Percentiles rank a stretch among this genome's conserved stretches.
Evolutionary conservation across 2,888 invertebrate species (phyloP).

Genomic region (Drosophila diplacantha): DNA sequence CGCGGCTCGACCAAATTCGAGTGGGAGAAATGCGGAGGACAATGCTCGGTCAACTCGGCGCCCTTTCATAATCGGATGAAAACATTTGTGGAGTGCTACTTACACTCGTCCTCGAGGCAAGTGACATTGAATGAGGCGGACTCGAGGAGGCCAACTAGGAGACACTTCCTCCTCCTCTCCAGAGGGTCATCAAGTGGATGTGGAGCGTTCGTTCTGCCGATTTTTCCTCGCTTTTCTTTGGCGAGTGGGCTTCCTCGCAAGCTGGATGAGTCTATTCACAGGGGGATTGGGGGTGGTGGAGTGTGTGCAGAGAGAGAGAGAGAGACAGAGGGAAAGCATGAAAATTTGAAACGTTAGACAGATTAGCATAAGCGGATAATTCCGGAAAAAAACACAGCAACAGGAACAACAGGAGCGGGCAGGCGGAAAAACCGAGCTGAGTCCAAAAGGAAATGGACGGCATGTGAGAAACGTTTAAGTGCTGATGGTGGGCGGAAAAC

Average conservation of each 20-base stretch:
- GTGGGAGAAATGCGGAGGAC: slow-evolving; percentile 25
- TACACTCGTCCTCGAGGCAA: slow-evolving; percentile 67
- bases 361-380: slow-evolving; percentile 73
- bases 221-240: slow-evolving; percentile 29
- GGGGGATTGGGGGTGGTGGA: slow-evolving; percentile 23
- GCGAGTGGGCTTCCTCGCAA: slow-evolving; percentile 30
- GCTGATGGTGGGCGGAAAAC: slow-evolving; percentile 45
- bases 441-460: slow-evolving; percentile 30
- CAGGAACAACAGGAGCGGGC: slow-evolving; percentile 26
- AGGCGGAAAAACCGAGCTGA: slow-evolving; percentile 9
- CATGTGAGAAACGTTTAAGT: slow-evolving; percentile 58
- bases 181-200: slow-evolving; percentile 55
- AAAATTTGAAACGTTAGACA: slow-evolving; percentile 60
- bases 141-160: slow-evolving; percentile 38
- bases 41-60: slow-evolving; percentile 50
- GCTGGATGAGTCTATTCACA: slow-evolving; percentile 57
- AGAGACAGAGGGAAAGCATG: slow-evolving; percentile 23
- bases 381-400: slow-evolving; percentile 36
- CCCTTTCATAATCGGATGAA: slow-evolving; percentile 55
- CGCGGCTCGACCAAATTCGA: slow-evolving; percentile 9
- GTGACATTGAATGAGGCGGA: slow-evolving; percentile 58
- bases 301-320: slow-evolving; percentile 11
- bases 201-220: slow-evolving; percentile 24
- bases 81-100: slow-evolving; percentile 59
- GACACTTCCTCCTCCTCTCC: slow-evolving; percentile 25